Evolutionary conservation across 2,888 invertebrate species (phyloP), one percentile per base, ranked within the genome.

Genomic region (Rotaria magnacalcarata): DNA sequence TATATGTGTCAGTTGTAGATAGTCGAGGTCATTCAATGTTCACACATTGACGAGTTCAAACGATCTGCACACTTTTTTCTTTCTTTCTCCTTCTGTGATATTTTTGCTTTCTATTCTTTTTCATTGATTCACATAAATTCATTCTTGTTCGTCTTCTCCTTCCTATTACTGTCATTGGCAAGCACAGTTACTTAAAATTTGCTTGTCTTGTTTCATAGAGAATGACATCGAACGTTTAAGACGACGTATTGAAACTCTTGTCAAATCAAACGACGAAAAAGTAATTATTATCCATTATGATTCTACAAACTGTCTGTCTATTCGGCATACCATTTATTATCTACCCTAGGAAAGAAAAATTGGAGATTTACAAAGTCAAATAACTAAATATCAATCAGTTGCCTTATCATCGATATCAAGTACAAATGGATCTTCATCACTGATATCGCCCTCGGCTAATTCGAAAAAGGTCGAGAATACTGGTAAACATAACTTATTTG

Each of bases 261-360:
- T 80, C 47, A 80, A 80, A 80, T 43, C 80, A 47, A 80, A 80
- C 80, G 80, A 80, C 80, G 80, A 80, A 6, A 80, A 80, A 80
- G 80, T 80, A 80, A 80, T 67, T 67, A 34, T 27, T 14, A 52
- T 1, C 7, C 10, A 14, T 16, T 6, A 67, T 34, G 34, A 41
- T 67, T 67, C 34, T 24, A 3, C 34, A 34, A 3, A 19, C 24
- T 67, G 14, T 67, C 67, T 67, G 2, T 34, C 6, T 27, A 27
- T 34, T 16, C 4, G 2, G 2, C 7, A 67, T 67, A 14, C 16
- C 7, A 41, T 67, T 6, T 19, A 16, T 19, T 16, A 16, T 67
- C 19, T 34, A 5, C 14, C 1, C 10, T 47, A 80, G 80, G 80
- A 80, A 80, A 80, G n/a, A 47, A 80, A 80, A n/a, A 80, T 80